Evolutionary conservation across 2,797 vertebrate genomes (phyloP), one percentile per base, ranked within the genome.

Genomic region (Peromyscus aztecus): DNA sequence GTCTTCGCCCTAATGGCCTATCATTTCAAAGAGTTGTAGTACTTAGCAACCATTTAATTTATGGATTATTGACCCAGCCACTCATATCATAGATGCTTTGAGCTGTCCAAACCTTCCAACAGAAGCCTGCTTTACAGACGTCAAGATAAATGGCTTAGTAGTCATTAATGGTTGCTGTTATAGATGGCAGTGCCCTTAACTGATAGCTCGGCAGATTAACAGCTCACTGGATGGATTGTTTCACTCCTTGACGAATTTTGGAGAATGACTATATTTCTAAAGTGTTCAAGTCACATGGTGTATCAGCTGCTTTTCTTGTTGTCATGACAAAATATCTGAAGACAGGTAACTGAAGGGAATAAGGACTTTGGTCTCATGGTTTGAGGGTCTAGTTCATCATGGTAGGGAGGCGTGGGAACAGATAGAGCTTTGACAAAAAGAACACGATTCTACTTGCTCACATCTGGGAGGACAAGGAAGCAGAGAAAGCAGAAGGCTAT

Each of bases 61-160:
- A 95, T 95, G 92, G 94, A 96, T 96, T 97, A 97, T 96, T 96
- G 97, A 95, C 88, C 94, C 90, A 37, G 75, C 95, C 78, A 94
- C 77, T 97, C 92, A 94, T 84, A 96, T 94, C 2, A 0, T n/a
- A 91, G 91, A 96, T 97, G 46, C 89, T 95, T 55, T 96, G 94
- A 95, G 83, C 92, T 95, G 65, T 91, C 73, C 67, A 93, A 95
- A 23, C 86, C 92, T 97, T 95, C 92, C 95, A 98, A 95, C 75
- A 96, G 88, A 96, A 96, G 94, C 94, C 57, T 89, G 85, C 94
- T 92, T 95, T 94, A 97, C 71, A 97, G 92, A 94, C 83, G 89
- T 95, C 69, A 96, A 95, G 90, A 96, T 96, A 85, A 97, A 95
- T 95, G 96, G 96, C 67, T 90, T 93, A 91, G 76, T 65, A 89